Conservation (phyloP, 2,113 vertebrate genomes). For the Suricata suricatta region DNA sequence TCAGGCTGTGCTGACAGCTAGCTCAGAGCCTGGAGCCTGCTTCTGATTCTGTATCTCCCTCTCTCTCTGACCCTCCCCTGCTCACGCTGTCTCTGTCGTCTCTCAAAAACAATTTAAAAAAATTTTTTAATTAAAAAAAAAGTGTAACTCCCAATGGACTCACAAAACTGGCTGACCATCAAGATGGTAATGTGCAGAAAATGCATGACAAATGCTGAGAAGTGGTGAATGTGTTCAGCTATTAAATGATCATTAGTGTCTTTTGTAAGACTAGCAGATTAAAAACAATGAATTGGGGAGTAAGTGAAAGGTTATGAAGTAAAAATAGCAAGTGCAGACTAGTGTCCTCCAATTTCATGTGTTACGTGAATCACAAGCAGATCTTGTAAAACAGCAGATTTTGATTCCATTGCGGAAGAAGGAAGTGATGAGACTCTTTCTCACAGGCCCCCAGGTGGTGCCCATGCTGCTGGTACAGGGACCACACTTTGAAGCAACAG, state of each 20-base stretch:
- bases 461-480: too few relatives aligned
- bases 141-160: background rate
- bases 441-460: background rate
- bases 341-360: background rate
- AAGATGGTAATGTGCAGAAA: background rate
- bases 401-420: background rate
- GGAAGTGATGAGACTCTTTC: background rate
- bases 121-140: background rate
- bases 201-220: background rate
- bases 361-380: background rate
- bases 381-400: background rate
- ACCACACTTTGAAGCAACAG: background rate
- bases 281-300: slow-evolving; percentile 15
- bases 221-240: background rate
- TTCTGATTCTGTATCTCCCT: too few relatives aligned
- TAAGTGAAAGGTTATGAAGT: slow-evolving; percentile 1
- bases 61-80: too few relatives aligned
- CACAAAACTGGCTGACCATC: background rate
- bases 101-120: too few relatives aligned
- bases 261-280: background rate
- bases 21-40: too few relatives aligned
- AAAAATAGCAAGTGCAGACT: background rate
- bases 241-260: background rate
- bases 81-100: too few relatives aligned
- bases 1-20: too few relatives aligned